Conservation (phyloP, 2,888 invertebrate genomes). For the Heliconius sara region DNA sequence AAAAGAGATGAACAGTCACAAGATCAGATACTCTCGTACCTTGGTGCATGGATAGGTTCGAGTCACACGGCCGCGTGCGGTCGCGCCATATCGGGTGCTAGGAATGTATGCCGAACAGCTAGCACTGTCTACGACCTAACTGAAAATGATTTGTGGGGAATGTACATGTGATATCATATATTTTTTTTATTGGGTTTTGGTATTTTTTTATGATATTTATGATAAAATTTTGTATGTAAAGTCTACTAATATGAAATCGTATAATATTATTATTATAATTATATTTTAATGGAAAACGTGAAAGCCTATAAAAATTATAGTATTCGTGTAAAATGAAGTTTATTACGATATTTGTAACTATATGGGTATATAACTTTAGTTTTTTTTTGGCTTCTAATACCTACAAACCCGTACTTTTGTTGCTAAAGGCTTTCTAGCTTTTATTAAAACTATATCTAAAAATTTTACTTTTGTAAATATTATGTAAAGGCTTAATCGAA, state of each 20-base stretch:
- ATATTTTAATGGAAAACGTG: not conserved
- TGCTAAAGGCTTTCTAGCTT: not conserved
- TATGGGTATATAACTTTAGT: not conserved
- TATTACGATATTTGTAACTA: not conserved
- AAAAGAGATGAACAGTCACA: slow-evolving; percentile 46
- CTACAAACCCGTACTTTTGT: not conserved
- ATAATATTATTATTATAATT: too few relatives aligned
- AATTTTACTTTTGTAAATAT: not conserved
- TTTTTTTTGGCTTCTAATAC: not conserved
- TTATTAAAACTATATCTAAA: not conserved
- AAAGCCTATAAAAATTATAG: not conserved
- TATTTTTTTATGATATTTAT: not conserved
- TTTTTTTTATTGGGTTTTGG: not conserved
- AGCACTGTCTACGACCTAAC: slow-evolving; percentile 55
- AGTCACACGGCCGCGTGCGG: slow-evolving; percentile 66
- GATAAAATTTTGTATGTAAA: too few relatives aligned
- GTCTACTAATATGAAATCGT: too few relatives aligned
- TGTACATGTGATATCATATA: slow-evolving; percentile 19
- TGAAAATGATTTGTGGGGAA: slow-evolving; percentile 38
- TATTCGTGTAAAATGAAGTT: not conserved
- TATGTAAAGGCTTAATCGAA: too few relatives aligned
- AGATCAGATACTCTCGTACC: slow-evolving; percentile 50
- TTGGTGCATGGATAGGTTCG: slow-evolving; percentile 56
- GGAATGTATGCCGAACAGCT: slow-evolving; percentile 79
- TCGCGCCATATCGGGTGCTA: slow-evolving; percentile 74